Evolutionary conservation across 1,140 invertebrate species (phyloP).

Genomic region (Drosophila funebris): DNA sequence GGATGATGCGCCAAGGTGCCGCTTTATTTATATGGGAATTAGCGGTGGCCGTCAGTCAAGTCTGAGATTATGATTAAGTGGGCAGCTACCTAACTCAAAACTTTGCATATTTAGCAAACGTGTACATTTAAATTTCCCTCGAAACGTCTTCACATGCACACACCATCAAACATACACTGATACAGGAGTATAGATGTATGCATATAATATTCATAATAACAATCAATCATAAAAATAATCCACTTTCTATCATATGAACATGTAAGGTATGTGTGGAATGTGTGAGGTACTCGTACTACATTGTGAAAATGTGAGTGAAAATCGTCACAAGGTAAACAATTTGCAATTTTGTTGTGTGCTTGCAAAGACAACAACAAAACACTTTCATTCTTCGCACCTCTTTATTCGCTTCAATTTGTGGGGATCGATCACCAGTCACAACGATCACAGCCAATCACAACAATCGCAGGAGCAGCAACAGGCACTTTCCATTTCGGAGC

Average conservation of each 20-base stretch:
- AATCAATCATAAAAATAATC: slow-evolving; percentile 29
- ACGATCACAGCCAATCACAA: slow-evolving; percentile 21
- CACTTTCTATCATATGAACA: slow-evolving; percentile 28
- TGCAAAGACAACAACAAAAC: slow-evolving; percentile 10
- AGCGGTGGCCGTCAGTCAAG: slow-evolving; percentile 9
- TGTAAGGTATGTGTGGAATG: slow-evolving; percentile 6
- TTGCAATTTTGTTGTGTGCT: slow-evolving; percentile 19
- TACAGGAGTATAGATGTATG: neutral
- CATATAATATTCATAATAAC: neutral
- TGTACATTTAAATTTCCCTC: slow-evolving; percentile 14
- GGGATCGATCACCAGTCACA: slow-evolving; percentile 55
- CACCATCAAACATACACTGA: neutral
- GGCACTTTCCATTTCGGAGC: slow-evolving; percentile 69
- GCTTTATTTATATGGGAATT: slow-evolving; percentile 33
- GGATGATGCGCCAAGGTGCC: slow-evolving; percentile 18
- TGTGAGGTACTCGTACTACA: neutral
- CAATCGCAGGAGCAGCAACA: slow-evolving; percentile 15
- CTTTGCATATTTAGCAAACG: slow-evolving; percentile 8
- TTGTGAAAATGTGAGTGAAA: slow-evolving; percentile 20
- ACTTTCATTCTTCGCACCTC: slow-evolving; percentile 75
- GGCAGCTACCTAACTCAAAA: neutral
- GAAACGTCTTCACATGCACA: neutral
- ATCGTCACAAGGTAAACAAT: slow-evolving; percentile 33
- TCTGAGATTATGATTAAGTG: slow-evolving; percentile 25
- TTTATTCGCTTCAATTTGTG: slow-evolving; percentile 44